Conservation (phyloP, 2,888 invertebrate species). For the Frankliniella fusca region DNA sequence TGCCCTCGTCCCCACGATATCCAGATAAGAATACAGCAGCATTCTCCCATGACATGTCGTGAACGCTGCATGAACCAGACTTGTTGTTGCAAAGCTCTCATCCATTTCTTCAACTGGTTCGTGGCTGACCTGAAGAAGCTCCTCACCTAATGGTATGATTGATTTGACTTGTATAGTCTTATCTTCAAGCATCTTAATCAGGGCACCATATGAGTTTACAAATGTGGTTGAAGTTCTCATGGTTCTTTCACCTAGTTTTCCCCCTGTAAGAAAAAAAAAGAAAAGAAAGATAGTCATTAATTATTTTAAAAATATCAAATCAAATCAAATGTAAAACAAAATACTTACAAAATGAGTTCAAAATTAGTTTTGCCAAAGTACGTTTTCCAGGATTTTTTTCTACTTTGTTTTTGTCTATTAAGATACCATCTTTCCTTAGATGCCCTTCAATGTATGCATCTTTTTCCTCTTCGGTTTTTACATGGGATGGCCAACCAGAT, state of each 20-base stretch:
- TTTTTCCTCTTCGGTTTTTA: not conserved
- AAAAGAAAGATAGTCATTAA: not conserved
- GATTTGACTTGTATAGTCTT: not conserved
- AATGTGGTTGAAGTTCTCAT: not conserved
- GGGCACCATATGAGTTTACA: not conserved
- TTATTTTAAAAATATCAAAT: not conserved
- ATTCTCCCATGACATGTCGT: not conserved
- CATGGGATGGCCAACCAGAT: not conserved
- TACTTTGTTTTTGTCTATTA: not conserved
- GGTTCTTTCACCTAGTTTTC: not conserved
- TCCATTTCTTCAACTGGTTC: not conserved
- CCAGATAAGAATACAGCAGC: not conserved
- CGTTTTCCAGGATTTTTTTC: not conserved
- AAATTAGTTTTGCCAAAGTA: not conserved
- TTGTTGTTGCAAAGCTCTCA: not conserved
- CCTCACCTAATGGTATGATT: not conserved
- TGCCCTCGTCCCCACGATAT: not conserved
- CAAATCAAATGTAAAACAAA: not conserved
- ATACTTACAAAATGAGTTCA: conserved; percentile 4
- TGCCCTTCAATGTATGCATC: not conserved
- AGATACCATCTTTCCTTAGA: not conserved
- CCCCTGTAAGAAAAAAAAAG: not conserved
- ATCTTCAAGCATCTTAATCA: not conserved
- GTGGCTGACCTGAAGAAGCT: not conserved
- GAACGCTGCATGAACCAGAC: not conserved